Percentiles rank a stretch among this genome's conserved stretches.
These are phyloP conservation scores for Miichthys miiuy DNA, from an alignment of 2,797 vertebrate species.

Conservation along the genomic window DNA sequence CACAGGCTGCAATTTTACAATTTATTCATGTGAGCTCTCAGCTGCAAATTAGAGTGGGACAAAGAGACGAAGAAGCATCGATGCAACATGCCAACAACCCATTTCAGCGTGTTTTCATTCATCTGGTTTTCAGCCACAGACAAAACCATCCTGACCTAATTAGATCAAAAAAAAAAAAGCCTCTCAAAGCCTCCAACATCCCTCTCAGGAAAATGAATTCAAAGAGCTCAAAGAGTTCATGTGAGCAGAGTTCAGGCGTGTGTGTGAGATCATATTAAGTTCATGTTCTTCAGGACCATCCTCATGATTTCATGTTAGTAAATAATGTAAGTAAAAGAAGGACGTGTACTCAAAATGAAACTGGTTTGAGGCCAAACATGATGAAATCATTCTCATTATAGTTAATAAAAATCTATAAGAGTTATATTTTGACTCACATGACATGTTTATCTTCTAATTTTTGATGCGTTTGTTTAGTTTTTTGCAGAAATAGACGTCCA, in stretches of 20 bases:
- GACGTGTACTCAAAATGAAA: too few relatives aligned
- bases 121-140: neutral
- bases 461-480: too few relatives aligned
- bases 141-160: constrained; percentile 32
- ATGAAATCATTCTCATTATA: too few relatives aligned
- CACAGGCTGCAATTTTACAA: constrained; percentile 15
- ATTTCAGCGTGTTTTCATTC: constrained; percentile 1
- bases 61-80: constrained; percentile 19
- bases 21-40: constrained; percentile 6
- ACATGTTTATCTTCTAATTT: too few relatives aligned
- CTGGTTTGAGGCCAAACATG: too few relatives aligned
- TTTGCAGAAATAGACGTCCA: too few relatives aligned
- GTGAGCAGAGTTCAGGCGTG: neutral
- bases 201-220: neutral
- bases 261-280: neutral
- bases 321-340: too few relatives aligned
- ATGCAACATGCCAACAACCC: constrained; percentile 5
- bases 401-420: too few relatives aligned
- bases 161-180: neutral
- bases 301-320: too few relatives aligned
- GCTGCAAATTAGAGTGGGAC: constrained; percentile 19
- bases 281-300: too few relatives aligned
- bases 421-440: too few relatives aligned
- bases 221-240: neutral
- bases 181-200: neutral